These are phyloP conservation scores for Hippocampus barbouri DNA, from an alignment of 2,113 vertebrate genomes.

Conservation along the genomic window DNA sequence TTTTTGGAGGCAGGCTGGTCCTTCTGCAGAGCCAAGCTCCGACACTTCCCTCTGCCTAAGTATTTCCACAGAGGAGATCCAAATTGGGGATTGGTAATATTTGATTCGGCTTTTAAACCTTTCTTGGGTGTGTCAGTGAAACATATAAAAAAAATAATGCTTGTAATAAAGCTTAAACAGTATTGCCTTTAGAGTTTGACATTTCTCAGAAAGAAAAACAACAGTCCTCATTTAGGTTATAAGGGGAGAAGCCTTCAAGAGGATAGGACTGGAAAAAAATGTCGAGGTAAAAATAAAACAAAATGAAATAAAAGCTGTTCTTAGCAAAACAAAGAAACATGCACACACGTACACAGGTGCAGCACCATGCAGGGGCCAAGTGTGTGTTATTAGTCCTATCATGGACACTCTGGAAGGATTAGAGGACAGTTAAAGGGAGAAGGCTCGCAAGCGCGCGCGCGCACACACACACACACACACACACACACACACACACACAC, in stretches of 20 bases:
- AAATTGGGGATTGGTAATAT: constrained; percentile 19
- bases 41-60: constrained; percentile 32
- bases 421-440: constrained; percentile 64
- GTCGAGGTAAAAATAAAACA: neutral
- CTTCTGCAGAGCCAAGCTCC: constrained; percentile 36
- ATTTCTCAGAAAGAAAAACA: neutral
- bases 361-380: constrained; percentile 54
- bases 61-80: constrained; percentile 28
- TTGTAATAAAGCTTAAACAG: neutral
- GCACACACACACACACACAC: constrained; percentile 12
- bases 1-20: constrained; percentile 27
- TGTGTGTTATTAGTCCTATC: constrained; percentile 72
- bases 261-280: constrained; percentile 13
- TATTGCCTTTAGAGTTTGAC: neutral
- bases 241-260: neutral
- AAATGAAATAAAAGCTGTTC: neutral
- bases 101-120: constrained; percentile 24
- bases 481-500: constrained; percentile 14
- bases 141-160: neutral
- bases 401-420: constrained; percentile 71
- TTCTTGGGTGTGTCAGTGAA: constrained; percentile 8
- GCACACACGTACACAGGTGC: constrained; percentile 55
- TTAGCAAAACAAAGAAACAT: neutral
- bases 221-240: neutral
- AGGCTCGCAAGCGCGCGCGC: constrained; percentile 16